Evolutionary conservation across 2,113 vertebrate genomes (phyloP).

Genomic region (Vulpes ferrilata): DNA sequence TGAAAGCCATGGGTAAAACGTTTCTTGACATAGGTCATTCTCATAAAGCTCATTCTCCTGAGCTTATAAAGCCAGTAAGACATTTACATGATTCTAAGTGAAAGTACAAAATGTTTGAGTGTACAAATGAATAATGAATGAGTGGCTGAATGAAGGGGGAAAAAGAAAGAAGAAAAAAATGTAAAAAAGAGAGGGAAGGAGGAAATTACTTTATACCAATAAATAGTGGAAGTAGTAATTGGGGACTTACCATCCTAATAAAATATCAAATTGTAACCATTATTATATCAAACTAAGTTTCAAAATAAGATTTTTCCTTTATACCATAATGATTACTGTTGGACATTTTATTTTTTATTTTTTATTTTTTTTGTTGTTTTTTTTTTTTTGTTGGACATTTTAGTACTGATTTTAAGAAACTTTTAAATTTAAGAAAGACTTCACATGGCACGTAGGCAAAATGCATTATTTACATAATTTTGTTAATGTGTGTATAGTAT

Average conservation of each 20-base stretch:
- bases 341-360: slow-evolving; percentile 51
- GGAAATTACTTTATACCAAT: slow-evolving; percentile 6
- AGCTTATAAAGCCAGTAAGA: neutral
- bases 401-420: neutral
- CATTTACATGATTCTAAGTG: slow-evolving; percentile 5
- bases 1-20: neutral
- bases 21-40: neutral
- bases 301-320: slow-evolving; percentile 51
- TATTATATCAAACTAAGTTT: slow-evolving; percentile 19
- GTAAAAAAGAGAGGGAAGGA: neutral
- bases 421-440: slow-evolving; percentile 48
- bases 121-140: slow-evolving; percentile 30
- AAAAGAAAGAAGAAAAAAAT: neutral
- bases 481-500: neutral
- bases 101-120: slow-evolving; percentile 45
- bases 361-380: too few species aligned
- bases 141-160: neutral
- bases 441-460: neutral
- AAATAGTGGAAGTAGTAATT: neutral
- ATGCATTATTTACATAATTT: neutral
- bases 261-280: slow-evolving; percentile 51
- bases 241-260: neutral
- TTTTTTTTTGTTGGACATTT: slow-evolving; percentile 34
- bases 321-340: neutral
- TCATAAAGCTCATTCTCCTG: neutral